Evolutionary conservation across 2,113 vertebrate species (phyloP), one percentile per base, ranked within the genome.

Genomic region (Empidonax alnorum): DNA sequence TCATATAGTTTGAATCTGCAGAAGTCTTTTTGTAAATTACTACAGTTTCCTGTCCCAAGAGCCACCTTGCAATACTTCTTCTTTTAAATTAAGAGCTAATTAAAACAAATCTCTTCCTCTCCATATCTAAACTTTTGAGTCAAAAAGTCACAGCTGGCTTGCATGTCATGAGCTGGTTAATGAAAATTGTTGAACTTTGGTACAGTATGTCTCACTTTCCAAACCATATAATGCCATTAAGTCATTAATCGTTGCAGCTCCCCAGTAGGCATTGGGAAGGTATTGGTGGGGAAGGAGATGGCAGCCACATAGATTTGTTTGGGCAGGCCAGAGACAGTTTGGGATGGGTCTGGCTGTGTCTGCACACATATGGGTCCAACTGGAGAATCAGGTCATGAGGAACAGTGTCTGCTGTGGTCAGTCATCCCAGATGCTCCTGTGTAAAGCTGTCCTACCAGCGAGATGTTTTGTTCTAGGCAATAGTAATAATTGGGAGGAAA

Each of bases 61-160:
- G 52, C 39, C 66, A 78, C 52, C 61, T 75, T 87, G 15, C 23
- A 28, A 18, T 69, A 18, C 12, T 47, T 50, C 49, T 56, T 44
- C 58, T 68, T 52, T 52, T 71, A 22, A 63, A 63, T 68, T 37
- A 65, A 75, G 20, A 71, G 6, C 65, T 80, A 91, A 95, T 95
- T 75, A 93, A 75, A 95, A 80, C 67, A 83, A 90, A 72, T 66
- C 27, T 90, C 39, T 87, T 91, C 17, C 41, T 89, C 30, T 85
- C 44, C 12, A 4, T 87, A 63, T 72, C 55, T 74, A 72, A 87
- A 90, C 27, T 76, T 80, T 56, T 63, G 63, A 89, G 50, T 39
- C 83, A 69, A 73, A 80, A 94, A 91, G 63, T 67, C 71, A 92
- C 33, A 88, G 27, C 76, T 94, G 68, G 33, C 47, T 46, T 50